phyloP scores from a whole-genome alignment of 2,888 invertebrate genomes.

The Monochamus alternatus region DNA sequence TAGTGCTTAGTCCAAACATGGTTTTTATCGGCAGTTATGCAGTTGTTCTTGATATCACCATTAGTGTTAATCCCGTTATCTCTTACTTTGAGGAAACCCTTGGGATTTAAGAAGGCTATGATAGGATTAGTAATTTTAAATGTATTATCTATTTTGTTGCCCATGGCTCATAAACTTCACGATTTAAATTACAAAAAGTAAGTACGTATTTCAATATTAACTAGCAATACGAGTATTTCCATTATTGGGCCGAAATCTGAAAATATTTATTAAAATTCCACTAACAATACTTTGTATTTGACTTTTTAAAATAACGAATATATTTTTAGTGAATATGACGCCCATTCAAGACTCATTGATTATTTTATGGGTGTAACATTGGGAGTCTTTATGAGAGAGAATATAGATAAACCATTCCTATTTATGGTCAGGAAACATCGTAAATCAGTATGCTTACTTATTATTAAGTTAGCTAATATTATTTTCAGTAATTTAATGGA shows the following conservation, averaged over 20 bases:
- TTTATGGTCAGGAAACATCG: slow-evolving; percentile 2
- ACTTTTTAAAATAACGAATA: slow-evolving; percentile 7
- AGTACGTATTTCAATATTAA: neutral
- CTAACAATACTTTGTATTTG: neutral
- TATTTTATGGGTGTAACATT: slow-evolving; percentile 50
- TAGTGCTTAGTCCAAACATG: slow-evolving; percentile 67
- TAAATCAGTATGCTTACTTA: slow-evolving; percentile 17
- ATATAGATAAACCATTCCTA: slow-evolving; percentile 39
- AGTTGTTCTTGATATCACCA: slow-evolving; percentile 65
- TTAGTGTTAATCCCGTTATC: slow-evolving; percentile 63
- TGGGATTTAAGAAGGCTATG: slow-evolving; percentile 51
- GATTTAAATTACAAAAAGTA: slow-evolving; percentile 32
- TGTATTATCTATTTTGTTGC: slow-evolving; percentile 45
- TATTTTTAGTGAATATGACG: slow-evolving; percentile 46
- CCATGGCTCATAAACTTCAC: slow-evolving; percentile 46
- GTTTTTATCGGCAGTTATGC: slow-evolving; percentile 69
- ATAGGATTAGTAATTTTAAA: slow-evolving; percentile 47
- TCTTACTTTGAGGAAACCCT: slow-evolving; percentile 42
- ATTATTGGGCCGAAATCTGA: neutral
- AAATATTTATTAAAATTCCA: neutral
- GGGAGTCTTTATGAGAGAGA: slow-evolving; percentile 45
- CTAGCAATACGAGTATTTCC: too few relatives aligned
- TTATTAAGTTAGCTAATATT: neutral
- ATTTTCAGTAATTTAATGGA: too few relatives aligned
- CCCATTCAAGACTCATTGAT: slow-evolving; percentile 48